These are phyloP conservation scores for Teleogryllus oceanicus DNA, from an alignment of 2,888 invertebrate species.

Conservation along the genomic window DNA sequence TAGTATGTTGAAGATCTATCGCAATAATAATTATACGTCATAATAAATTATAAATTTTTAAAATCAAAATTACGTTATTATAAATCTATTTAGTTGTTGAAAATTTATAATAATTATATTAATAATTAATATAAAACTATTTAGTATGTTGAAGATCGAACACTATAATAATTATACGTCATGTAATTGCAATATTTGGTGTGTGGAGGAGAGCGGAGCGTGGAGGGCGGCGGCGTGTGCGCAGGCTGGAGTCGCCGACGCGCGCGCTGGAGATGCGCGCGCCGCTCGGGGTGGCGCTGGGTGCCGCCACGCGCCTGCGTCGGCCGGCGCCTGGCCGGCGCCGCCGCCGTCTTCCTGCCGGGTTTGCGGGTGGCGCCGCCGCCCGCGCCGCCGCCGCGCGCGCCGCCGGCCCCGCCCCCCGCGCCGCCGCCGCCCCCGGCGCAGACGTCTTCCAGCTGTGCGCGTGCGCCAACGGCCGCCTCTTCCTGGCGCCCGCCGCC, in stretches of 20 bases:
- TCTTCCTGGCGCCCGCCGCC: neutral
- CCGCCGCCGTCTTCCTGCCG: neutral
- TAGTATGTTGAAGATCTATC: too few relatives aligned
- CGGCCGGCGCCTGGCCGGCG: conserved; percentile 65
- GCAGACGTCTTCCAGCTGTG: neutral
- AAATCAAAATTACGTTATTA: too few relatives aligned
- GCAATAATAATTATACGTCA: too few relatives aligned
- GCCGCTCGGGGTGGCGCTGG: conserved; percentile 71
- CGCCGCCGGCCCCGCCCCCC: neutral
- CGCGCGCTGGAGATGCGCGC: conserved; percentile 69
- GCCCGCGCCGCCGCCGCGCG: neutral
- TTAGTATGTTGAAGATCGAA: too few relatives aligned
- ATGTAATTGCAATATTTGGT: too few relatives aligned
- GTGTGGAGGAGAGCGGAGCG: too few relatives aligned
- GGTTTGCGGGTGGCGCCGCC: neutral
- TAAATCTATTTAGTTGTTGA: too few relatives aligned
- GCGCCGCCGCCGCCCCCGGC: neutral
- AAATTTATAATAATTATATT: too few relatives aligned
- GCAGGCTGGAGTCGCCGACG: conserved; percentile 85
- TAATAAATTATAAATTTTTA: too few relatives aligned
- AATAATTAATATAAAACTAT: too few relatives aligned
- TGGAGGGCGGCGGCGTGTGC: conserved; percentile 20
- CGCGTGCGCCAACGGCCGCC: conserved; percentile 1
- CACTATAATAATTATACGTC: too few relatives aligned
- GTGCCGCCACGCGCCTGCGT: conserved; percentile 79